Base-by-base conservation (phyloP, 2,888 invertebrate species). In the Baronia brevicornis region DNA sequence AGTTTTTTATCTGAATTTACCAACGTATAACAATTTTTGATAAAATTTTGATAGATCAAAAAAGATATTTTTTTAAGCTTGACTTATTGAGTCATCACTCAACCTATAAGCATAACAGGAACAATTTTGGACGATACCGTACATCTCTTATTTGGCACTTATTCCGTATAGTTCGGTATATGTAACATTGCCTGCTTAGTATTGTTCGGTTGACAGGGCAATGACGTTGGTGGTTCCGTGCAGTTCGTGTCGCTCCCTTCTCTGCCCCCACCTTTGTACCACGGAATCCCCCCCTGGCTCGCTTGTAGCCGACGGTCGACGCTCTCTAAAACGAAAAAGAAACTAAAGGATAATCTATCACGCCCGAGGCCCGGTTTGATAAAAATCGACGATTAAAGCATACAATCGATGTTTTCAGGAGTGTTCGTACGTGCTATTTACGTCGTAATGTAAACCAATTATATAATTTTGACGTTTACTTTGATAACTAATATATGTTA, bases 191-290 rank as follows among this genome's bases (percentile, higher is more conserved):
- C 69, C 75, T 78, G 75, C 73, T 77, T 68, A 77, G 77, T 78
- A 77, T 77, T 79, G 80, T 80, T 74, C 72, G 71, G 79, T 78
- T 82, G 80, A 80, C 79, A 77, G 80, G 80, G 79, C 80, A 79
- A 78, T 80, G 80, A 82, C 79, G 80, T 73, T 58, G 64, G n/a
- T n/a, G n/a, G 70, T 68, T 65, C 69, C 55, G 67, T 63, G 63
- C 64, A 63, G 60, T 47, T 38, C 55, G 55, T 55, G 51, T 54
- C 53, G 46, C 51, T 48, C 54, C 60, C 58, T 48, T 48, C 48
- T 51, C 54, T 46, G 57, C 51, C 59, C 15, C 20, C 27, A 23
- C 6, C 11, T 5, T 25, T 20, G 31, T 17, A 11, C 19, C 24
- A 14, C 25, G 25, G 22, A 18, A 18, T 20, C 12, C 24, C 25